Base-by-base conservation (phyloP, 2,888 invertebrate species). In the Synergus japonicus region DNA sequence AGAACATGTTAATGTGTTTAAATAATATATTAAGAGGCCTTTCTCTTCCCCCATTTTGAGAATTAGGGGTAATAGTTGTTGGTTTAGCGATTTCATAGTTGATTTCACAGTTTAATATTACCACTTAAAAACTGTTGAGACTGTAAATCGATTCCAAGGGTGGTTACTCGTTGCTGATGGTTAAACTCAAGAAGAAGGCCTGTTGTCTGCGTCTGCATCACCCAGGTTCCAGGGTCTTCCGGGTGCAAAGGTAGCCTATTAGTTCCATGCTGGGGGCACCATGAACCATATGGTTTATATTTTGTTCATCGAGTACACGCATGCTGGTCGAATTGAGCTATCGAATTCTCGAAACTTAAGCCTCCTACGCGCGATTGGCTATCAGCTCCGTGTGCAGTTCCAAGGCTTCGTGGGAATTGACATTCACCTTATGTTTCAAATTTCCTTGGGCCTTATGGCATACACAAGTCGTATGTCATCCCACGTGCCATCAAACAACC, bases 341-440 rank as follows among this genome's bases (percentile, higher is more conserved):
- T 88, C 89, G 86, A 86, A 84, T 90, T 88, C 86, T 84, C 83
- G 89, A 88, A 90, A 89, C 85, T 90, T 82, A 87, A 88, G 88
- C 88, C 87, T 86, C 85, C 78, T 85, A 86, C 85, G 85, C 85
- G 82, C 84, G 86, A 86, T 83, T 86, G 84, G 80, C 83, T 87
- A 49, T 69, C 69, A 69, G 29, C 15, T 77, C 77, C 81, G 81
- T 83, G 80, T 80, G 84, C 83, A 85, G 83, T 88, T 86, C 79
- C 81, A 73, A 78, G 87, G 87, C 85, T 88, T 89, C 87, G 81
- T 85, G 83, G 85, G 84, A 87, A 87, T 85, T 80, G 79, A 82
- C 84, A 81, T 80, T 77, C 78, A 79, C 82, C 83, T 84, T 78
- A 79, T 80, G 79, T 84, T 84, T 82, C 83, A 29, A 69, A 49